Conservation (phyloP, 2,113 vertebrate genomes). For the Scortum barcoo region DNA sequence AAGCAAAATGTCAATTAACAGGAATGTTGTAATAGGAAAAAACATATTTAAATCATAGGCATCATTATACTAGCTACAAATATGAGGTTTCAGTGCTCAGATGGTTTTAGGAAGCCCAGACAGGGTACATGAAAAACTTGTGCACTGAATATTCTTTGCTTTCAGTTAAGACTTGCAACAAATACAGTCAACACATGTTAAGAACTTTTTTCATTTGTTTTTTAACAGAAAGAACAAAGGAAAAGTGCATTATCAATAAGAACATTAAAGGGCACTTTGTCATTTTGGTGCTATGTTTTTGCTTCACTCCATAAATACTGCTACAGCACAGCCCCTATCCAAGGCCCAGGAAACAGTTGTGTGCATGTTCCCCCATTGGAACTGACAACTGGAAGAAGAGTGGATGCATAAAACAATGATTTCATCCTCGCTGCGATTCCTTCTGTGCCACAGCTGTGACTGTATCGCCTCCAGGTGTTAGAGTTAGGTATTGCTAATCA, state of each 20-base stretch:
- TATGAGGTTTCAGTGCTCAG: slow-evolving; percentile 58
- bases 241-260: slow-evolving; percentile 79
- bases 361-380: slow-evolving; percentile 64
- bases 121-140: slow-evolving; percentile 25
- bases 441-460: slow-evolving; percentile 25
- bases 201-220: slow-evolving; percentile 47
- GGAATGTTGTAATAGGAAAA: slow-evolving; percentile 28
- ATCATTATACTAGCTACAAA: neutral
- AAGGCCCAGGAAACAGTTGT: slow-evolving; percentile 65
- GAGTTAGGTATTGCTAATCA: slow-evolving; percentile 38
- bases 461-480: slow-evolving; percentile 47
- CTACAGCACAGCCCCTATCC: slow-evolving; percentile 72
- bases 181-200: slow-evolving; percentile 64
- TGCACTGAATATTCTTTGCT: slow-evolving; percentile 57
- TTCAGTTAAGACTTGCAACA: slow-evolving; percentile 62
- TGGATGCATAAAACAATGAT: slow-evolving; percentile 35
- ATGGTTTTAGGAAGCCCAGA: slow-evolving; percentile 54
- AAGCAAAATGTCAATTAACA: neutral
- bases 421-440: slow-evolving; percentile 9
- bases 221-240: slow-evolving; percentile 56
- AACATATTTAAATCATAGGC: slow-evolving; percentile 23
- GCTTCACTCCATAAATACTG: slow-evolving; percentile 79
- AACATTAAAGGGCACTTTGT: slow-evolving; percentile 82
- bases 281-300: slow-evolving; percentile 76
- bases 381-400: slow-evolving; percentile 55